Conservation (phyloP, 2,113 vertebrate species). For the Athene cunicularia region DNA sequence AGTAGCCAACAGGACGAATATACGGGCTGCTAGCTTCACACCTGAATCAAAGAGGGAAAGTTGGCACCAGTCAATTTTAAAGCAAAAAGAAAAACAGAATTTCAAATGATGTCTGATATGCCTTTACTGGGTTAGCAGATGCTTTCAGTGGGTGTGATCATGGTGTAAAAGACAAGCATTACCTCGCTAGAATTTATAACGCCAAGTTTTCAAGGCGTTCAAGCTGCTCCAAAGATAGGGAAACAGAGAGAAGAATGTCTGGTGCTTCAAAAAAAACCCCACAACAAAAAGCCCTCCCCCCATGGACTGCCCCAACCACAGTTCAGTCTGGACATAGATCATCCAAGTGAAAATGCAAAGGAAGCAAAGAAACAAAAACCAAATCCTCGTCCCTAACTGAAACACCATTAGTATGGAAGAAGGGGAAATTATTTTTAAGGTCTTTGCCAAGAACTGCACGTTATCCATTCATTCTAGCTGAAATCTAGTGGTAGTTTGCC, state of each 20-base stretch:
- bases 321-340: neutral
- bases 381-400: neutral
- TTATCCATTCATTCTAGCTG: neutral
- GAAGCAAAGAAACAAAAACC: neutral
- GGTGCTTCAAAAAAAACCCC: neutral
- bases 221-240: neutral
- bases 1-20: slow-evolving; percentile 89
- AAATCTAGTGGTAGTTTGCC: neutral
- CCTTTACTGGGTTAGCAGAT: slow-evolving; percentile 20
- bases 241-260: neutral
- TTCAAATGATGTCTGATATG: neutral
- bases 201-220: neutral
- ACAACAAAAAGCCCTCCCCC: neutral
- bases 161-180: neutral
- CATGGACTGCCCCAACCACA: neutral
- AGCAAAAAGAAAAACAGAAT: neutral
- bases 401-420: neutral
- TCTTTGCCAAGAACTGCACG: neutral
- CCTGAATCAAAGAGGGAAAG: slow-evolving; percentile 72
- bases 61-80: slow-evolving; percentile 18
- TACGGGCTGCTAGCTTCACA: slow-evolving; percentile 92
- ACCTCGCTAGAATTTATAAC: neutral
- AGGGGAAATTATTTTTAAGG: neutral
- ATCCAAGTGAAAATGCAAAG: neutral
- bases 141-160: slow-evolving; percentile 32